Evolutionary conservation across 2,797 vertebrate species (phyloP).

Genomic region (Chiroxiphia lanceolata): DNA sequence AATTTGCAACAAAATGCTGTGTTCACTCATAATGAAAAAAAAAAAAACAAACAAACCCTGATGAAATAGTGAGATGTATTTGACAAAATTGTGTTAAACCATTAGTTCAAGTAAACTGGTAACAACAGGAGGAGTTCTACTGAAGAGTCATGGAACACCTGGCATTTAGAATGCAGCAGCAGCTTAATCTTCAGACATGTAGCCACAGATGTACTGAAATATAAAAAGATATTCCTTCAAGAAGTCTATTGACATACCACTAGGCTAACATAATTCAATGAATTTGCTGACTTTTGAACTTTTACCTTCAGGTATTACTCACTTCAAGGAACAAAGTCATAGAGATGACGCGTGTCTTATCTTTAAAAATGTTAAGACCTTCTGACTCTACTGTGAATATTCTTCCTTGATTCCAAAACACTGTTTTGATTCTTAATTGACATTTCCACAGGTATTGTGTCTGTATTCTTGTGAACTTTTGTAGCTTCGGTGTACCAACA

Average conservation of each 20-base stretch:
- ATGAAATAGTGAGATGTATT: not conserved
- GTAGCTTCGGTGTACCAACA: not conserved
- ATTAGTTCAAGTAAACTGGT: not conserved
- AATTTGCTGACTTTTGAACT: not conserved
- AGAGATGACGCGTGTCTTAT: not conserved
- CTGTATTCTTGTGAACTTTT: not conserved
- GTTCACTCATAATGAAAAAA: not conserved
- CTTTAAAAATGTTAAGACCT: not conserved
- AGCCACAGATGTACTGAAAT: not conserved
- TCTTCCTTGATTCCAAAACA: not conserved
- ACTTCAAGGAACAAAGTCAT: not conserved
- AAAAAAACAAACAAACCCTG: not conserved
- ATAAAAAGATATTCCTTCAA: not conserved
- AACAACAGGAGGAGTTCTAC: not conserved
- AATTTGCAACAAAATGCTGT: not conserved
- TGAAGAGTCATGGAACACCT: not conserved
- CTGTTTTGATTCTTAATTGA: not conserved
- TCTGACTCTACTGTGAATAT: not conserved
- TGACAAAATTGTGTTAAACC: not conserved
- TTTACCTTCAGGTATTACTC: not conserved
- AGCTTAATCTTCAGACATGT: not conserved
- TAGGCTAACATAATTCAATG: not conserved
- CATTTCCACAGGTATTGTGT: not conserved
- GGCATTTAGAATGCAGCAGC: not conserved
- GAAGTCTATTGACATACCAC: not conserved